These are phyloP conservation scores for Littorina saxatilis DNA, from an alignment of 1,140 invertebrate species.

Conservation along the genomic window DNA sequence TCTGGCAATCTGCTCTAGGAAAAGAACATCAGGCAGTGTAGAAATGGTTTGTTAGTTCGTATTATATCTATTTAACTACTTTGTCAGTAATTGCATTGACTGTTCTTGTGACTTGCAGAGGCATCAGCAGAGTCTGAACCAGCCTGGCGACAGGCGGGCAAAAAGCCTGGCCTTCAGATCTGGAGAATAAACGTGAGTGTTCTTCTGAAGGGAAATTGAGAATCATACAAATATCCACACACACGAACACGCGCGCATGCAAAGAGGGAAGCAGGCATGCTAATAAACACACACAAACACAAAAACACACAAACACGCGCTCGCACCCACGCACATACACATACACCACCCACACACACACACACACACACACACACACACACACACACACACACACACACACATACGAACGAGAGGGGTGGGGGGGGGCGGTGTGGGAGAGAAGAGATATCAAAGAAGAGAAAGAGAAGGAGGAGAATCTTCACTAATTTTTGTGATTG, in stretches of 20 bases:
- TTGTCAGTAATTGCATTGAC: background rate
- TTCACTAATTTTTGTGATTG: no score
- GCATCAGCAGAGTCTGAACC: slow-evolving; percentile 60
- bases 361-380: no score
- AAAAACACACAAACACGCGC: background rate
- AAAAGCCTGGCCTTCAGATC: slow-evolving; percentile 73
- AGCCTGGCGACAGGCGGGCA: slow-evolving; percentile 70
- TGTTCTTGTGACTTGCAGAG: slow-evolving; percentile 46
- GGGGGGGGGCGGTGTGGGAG: no score
- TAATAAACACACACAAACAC: slow-evolving; percentile 20
- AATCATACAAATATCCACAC: background rate
- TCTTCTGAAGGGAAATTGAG: background rate
- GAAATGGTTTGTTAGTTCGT: no score
- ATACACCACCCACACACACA: no score
- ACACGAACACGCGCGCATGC: background rate
- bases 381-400: no score
- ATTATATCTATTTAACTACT: no score
- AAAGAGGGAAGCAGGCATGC: background rate
- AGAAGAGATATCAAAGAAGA: no score
- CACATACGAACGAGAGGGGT: no score
- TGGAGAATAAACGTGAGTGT: slow-evolving; percentile 77
- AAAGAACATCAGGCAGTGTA: no score
- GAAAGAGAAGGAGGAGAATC: no score
- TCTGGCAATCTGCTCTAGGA: background rate
- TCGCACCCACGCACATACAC: no score